A percentile compares a stretch with the other conserved stretches of the same genome.
These are phyloP conservation scores for Chymomyza costata DNA, from an alignment of 1,140 invertebrate species.

Conservation along the genomic window DNA sequence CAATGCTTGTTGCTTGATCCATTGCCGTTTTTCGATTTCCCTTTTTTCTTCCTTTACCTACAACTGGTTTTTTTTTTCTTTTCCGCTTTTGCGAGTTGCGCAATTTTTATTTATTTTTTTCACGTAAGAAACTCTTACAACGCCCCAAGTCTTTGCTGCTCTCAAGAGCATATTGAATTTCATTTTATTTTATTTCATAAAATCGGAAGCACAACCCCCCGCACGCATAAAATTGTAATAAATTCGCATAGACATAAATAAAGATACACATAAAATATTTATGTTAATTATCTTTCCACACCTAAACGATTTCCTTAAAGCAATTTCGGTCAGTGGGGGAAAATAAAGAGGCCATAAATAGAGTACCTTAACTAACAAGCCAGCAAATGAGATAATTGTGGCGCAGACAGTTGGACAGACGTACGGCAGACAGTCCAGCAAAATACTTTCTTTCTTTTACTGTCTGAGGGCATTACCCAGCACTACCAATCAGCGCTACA, in stretches of 20 bases:
- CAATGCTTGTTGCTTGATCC: not conserved
- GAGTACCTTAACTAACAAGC: too few relatives aligned
- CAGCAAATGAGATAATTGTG: slow-evolving; percentile 50
- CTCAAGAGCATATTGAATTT: slow-evolving; percentile 5
- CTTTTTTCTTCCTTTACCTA: too few relatives aligned
- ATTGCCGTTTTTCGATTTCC: too few relatives aligned
- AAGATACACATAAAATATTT: slow-evolving; percentile 19
- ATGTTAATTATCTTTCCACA: slow-evolving; percentile 22
- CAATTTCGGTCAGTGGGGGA: too few relatives aligned
- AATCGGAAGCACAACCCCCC: too few relatives aligned
- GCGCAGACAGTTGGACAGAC: slow-evolving; percentile 11
- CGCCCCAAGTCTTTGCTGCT: slow-evolving; percentile 1
- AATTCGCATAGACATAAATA: too few relatives aligned
- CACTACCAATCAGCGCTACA: too few relatives aligned
- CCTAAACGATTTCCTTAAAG: slow-evolving; percentile 8
- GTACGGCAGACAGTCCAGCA: too few relatives aligned
- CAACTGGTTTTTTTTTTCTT: too few relatives aligned
- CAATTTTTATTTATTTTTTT: slow-evolving; percentile 7
- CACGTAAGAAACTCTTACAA: slow-evolving; percentile 29
- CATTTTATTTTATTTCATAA: not conserved
- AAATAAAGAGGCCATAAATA: too few relatives aligned
- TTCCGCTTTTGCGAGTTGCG: not conserved
- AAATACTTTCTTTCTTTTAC: too few relatives aligned
- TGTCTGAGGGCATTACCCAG: too few relatives aligned
- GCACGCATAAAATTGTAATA: not conserved